Conservation (phyloP, 2,888 invertebrate species). For the Prosapia bicincta region DNA sequence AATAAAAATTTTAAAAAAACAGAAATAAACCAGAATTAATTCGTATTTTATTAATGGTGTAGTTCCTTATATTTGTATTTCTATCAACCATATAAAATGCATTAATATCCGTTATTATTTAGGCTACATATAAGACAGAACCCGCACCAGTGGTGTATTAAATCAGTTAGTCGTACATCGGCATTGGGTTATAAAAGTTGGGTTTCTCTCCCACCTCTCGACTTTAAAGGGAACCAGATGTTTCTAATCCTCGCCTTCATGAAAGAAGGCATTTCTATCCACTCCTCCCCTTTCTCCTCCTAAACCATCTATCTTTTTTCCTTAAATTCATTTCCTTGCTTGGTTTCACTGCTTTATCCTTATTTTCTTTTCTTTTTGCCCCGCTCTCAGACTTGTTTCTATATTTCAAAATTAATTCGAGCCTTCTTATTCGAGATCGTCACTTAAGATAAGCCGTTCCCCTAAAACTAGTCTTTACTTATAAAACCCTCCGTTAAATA, state of each 20-base stretch:
- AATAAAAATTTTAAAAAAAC: no score
- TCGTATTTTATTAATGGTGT: no score
- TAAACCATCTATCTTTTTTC: not conserved
- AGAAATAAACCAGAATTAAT: no score
- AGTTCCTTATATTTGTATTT: no score
- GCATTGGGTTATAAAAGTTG: not conserved
- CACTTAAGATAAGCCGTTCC: not conserved
- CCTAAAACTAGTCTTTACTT: not conserved
- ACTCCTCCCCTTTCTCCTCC: not conserved
- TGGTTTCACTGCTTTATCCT: not conserved
- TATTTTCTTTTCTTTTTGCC: not conserved
- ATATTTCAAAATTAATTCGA: not conserved
- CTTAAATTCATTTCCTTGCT: slow-evolving; percentile 2
- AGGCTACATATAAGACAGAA: no score
- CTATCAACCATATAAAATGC: no score
- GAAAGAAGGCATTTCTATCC: not conserved
- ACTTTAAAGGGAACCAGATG: not conserved
- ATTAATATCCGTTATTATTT: no score
- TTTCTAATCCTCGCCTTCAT: not conserved
- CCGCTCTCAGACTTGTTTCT: not conserved
- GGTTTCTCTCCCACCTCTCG: not conserved
- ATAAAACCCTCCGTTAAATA: not conserved
- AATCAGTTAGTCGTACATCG: not conserved
- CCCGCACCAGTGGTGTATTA: not conserved
- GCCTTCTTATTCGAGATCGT: not conserved